Base-by-base conservation (phyloP, 2,797 vertebrate genomes). In the Adelosebastes latens region DNA sequence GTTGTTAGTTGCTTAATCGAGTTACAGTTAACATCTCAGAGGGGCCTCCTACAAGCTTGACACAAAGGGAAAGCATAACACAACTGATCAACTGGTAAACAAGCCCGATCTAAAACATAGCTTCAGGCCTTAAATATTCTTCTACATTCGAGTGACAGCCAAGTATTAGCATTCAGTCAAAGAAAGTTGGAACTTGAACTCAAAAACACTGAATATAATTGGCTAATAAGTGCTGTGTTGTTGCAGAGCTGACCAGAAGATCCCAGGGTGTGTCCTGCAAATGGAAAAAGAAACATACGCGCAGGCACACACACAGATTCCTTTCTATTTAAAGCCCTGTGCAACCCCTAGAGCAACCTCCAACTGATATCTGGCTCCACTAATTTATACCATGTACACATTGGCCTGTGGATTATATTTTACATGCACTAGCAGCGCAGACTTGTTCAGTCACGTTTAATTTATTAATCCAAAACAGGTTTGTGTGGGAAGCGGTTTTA, bases 301-400 rank as follows among this genome's bases (percentile, higher is more conserved):
- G 49, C 77, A 91, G 76, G 82, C 91, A 77, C 77, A 91, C 39
- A 42, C 84, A 85, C 77, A 87, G 86, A 95, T 94, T 93, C 91
- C 91, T 88, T 92, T 93, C 94, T 95, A 95, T 95, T 95, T 93
- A 84, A 91, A 93, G 88, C 69, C 67, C 58, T 59, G 76, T 61
- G 77, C 34, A 42, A 60, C 85, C 80, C 86, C 83, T 81, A 72
- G 65, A 81, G 85, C 76, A 89, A 87, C 82, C 83, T 87, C 75
- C 74, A 63, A 76, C 84, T 75, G 81, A 90, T 91, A 86, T 88
- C 67, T 77, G 68, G 77, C 80, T 87, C 72, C 61, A 56, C 74
- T 88, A 81, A 91, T 91, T 89, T 87, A 87, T 77, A 84, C 79
- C 79, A 75, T 75, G 64, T 66, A 87, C 78, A 76, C 73, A 79